Conservation (phyloP, 2,113 vertebrate species). For the Polypterus senegalus region DNA sequence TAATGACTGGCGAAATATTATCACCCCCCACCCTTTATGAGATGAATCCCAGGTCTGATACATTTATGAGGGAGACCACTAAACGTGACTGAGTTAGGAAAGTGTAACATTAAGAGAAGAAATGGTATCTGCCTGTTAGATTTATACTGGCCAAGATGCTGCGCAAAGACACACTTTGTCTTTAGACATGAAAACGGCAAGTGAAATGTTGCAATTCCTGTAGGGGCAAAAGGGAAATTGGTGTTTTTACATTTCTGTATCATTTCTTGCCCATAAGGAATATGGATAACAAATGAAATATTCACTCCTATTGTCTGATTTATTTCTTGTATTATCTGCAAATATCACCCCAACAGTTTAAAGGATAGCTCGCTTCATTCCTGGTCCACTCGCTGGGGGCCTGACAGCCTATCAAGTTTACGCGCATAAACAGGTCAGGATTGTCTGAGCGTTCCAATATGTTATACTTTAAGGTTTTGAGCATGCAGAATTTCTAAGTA, state of each 20-base stretch:
- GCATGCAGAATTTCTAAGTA: conserved; percentile 43
- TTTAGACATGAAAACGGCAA: conserved; percentile 57
- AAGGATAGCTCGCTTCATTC: conserved; percentile 53
- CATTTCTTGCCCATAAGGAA: conserved; percentile 74
- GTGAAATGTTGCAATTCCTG: conserved; percentile 55
- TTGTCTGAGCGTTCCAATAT: conserved; percentile 46
- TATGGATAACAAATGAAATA: conserved; percentile 83
- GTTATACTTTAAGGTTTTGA: conserved; percentile 55
- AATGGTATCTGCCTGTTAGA: conserved; percentile 54
- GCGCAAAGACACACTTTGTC: conserved; percentile 49
- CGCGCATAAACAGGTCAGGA: conserved; percentile 62
- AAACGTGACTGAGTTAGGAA: conserved; percentile 41
- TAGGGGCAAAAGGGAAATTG: conserved; percentile 55
- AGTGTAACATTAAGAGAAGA: conserved; percentile 54
- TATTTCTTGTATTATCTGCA: conserved; percentile 68
- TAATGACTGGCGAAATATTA: conserved; percentile 17
- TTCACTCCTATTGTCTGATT: conserved; percentile 73
- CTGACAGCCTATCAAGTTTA: conserved; percentile 62
- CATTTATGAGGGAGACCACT: conserved; percentile 16
- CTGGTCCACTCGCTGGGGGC: conserved; percentile 45
- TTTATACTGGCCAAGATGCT: conserved; percentile 48
- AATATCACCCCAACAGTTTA: conserved; percentile 64
- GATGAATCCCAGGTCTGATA: conserved; percentile 11
- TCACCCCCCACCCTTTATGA: conserved; percentile 14
- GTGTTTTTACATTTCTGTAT: conserved; percentile 67